A percentile compares a stretch with the other conserved stretches of the same genome.
These are phyloP conservation scores for Erpobdella octoculata DNA, from an alignment of 2,888 invertebrate species.

Conservation along the genomic window DNA sequence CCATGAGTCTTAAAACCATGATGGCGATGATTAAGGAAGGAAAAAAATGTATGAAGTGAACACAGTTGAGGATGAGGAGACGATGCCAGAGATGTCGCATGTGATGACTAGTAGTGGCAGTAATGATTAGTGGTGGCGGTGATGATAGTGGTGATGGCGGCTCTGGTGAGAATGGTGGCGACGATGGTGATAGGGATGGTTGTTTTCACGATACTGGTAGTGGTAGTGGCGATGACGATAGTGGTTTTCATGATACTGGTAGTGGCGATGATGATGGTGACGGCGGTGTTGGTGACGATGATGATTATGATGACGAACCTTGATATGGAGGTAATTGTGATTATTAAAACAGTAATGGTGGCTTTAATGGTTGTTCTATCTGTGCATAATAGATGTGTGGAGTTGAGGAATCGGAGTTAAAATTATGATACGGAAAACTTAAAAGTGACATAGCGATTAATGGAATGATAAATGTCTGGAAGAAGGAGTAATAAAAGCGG, in stretches of 20 bases:
- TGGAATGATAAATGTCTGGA: not conserved
- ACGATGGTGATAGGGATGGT: constrained; percentile 17
- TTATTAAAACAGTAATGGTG: constrained; percentile 26
- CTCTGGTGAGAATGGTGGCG: constrained; percentile 20
- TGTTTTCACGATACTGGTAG: constrained; percentile 2
- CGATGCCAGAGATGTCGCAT: no score
- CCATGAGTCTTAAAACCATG: no score
- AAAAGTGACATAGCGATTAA: not conserved
- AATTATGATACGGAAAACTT: no score
- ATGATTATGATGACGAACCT: constrained; percentile 27
- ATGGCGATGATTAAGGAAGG: constrained; percentile 12
- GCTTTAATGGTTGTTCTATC: no score
- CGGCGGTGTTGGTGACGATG: constrained; percentile 14
- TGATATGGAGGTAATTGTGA: constrained; percentile 28
- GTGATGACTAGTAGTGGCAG: no score
- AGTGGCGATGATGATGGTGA: constrained; percentile 13
- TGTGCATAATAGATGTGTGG: no score
- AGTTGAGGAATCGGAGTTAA: no score
- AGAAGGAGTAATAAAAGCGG: no score
- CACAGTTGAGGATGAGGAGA: no score
- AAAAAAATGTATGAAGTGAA: no score
- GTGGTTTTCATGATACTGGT: not conserved
- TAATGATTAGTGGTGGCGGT: no score
- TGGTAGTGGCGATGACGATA: constrained; percentile 9
- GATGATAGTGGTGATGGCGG: no score